These are phyloP conservation scores for Acanthornis magna DNA, from an alignment of 2,797 vertebrate species.

Conservation along the genomic window DNA sequence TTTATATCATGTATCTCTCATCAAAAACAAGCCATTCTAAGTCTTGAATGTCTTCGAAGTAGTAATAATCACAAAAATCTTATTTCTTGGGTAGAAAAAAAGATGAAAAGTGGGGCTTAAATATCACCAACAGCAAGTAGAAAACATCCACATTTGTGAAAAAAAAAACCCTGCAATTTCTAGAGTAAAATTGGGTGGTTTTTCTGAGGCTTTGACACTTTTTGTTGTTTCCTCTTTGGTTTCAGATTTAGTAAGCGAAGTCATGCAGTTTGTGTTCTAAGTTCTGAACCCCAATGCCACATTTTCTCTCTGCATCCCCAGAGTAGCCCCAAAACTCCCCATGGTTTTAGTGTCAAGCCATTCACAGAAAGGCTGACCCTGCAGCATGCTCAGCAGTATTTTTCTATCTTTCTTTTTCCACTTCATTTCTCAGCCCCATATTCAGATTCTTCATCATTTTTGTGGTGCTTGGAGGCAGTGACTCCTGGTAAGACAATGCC, in stretches of 20 bases:
- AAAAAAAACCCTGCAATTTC: background rate
- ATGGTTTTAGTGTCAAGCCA: background rate
- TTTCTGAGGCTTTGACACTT: background rate
- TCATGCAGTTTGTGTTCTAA: background rate
- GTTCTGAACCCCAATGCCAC: background rate
- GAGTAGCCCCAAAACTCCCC: background rate
- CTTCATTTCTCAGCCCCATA: background rate
- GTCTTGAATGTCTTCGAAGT: background rate
- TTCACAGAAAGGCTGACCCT: background rate
- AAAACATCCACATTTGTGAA: background rate
- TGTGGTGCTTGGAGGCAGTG: background rate
- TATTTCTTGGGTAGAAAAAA: background rate
- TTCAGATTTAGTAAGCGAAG: background rate
- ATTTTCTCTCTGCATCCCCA: background rate
- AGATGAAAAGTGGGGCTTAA: background rate
- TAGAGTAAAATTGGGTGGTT: fast-evolving
- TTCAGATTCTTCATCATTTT: background rate
- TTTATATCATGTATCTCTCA: background rate
- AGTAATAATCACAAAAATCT: background rate
- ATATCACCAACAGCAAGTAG: background rate
- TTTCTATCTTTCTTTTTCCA: background rate
- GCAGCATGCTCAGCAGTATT: background rate
- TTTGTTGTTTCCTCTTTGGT: background rate
- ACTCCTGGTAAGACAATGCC: background rate
- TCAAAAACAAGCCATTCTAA: background rate